Evolutionary conservation across 2,888 invertebrate genomes (phyloP).

Genomic region (Agrilus cyanescens): DNA sequence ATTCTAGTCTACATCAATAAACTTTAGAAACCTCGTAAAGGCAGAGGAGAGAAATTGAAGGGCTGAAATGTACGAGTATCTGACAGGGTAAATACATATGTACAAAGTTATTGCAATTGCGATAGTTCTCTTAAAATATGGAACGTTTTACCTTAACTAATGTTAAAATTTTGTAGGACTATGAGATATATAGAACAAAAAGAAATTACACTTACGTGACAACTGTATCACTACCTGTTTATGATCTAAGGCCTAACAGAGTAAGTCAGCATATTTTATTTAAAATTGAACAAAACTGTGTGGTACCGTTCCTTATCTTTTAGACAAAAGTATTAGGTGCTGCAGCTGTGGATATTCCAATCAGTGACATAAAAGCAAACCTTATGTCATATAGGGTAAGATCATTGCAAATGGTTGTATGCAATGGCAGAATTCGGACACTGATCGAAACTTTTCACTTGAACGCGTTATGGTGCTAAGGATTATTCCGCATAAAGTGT

Average conservation of each 20-base stretch:
- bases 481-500: neutral
- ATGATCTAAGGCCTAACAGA: slow-evolving; percentile 69
- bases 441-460: no score
- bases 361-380: slow-evolving; percentile 76
- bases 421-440: no score
- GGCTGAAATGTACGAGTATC: no score
- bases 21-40: no score
- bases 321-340: slow-evolving; percentile 88
- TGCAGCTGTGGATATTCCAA: slow-evolving; percentile 90
- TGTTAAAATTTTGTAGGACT: slow-evolving; percentile 24
- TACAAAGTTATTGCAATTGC: no score
- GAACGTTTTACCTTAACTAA: no score
- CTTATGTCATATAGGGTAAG: slow-evolving; percentile 77
- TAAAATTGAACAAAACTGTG: slow-evolving; percentile 13
- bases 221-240: slow-evolving; percentile 87
- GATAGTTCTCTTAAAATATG: no score
- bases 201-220: slow-evolving; percentile 68
- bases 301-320: slow-evolving; percentile 24
- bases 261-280: slow-evolving; percentile 39
- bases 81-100: no score
- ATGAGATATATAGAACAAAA: slow-evolving; percentile 47
- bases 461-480: no score
- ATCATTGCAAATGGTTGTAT: no score
- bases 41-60: no score
- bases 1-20: no score